These are phyloP conservation scores for Perca fluviatilis DNA, from an alignment of 2,113 vertebrate species.

Conservation along the genomic window DNA sequence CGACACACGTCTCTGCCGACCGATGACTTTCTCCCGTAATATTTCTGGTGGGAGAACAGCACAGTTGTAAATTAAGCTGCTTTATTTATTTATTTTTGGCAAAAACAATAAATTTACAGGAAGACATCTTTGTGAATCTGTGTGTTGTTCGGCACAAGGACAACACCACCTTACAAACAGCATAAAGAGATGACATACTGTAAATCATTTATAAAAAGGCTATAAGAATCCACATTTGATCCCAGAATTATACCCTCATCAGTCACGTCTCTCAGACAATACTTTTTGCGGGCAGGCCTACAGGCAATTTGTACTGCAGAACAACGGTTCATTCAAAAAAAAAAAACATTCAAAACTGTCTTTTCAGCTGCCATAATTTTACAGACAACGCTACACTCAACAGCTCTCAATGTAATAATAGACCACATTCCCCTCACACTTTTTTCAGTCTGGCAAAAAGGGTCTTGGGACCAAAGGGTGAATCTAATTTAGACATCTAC, in stretches of 20 bases:
- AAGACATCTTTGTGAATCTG: constrained; percentile 3
- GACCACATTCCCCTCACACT: constrained; percentile 25
- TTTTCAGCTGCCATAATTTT: constrained; percentile 8
- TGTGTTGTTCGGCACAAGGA: neutral
- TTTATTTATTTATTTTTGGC: neutral
- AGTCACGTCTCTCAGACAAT: constrained; percentile 5
- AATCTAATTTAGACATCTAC: constrained; percentile 66
- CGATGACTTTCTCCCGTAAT: constrained; percentile 95
- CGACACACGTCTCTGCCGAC: constrained; percentile 94
- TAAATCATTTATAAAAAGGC: neutral
- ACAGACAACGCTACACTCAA: neutral
- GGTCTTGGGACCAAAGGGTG: constrained; percentile 23
- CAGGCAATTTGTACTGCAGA: constrained; percentile 5
- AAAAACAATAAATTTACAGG: constrained; percentile 10
- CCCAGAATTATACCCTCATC: constrained; percentile 20
- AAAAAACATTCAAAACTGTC: constrained; percentile 18
- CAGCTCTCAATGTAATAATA: constrained; percentile 33
- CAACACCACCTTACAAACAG: constrained; percentile 10
- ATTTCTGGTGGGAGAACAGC: constrained; percentile 87
- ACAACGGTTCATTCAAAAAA: constrained; percentile 35
- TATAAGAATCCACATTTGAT: constrained; percentile 26
- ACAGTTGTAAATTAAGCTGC: neutral
- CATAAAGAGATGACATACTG: neutral
- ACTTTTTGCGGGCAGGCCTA: constrained; percentile 2
- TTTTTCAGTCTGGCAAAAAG: constrained; percentile 29